These are phyloP conservation scores for Eupithecia inturbata DNA, from an alignment of 2,888 invertebrate genomes.

Conservation along the genomic window DNA sequence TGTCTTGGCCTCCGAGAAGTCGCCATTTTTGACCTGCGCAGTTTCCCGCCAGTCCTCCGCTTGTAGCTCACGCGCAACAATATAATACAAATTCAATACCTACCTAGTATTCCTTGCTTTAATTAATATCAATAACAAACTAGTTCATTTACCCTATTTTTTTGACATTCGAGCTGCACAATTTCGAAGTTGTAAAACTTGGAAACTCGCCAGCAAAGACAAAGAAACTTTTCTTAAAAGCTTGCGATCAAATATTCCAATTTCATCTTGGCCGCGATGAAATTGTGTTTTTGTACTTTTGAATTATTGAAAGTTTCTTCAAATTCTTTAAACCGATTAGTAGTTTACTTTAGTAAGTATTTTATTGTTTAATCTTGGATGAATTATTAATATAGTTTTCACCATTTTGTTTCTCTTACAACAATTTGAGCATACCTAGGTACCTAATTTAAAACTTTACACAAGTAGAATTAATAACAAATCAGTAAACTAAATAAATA, in stretches of 20 bases:
- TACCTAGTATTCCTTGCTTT: not conserved
- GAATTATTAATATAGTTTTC: not conserved
- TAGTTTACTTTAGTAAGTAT: not conserved
- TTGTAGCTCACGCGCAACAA: too few species aligned
- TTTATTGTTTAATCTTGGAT: not conserved
- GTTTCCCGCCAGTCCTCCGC: too few species aligned
- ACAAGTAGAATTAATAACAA: not conserved
- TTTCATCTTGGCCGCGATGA: conserved; percentile 37
- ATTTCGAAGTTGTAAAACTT: conserved; percentile 1
- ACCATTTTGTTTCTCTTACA: not conserved
- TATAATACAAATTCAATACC: not conserved
- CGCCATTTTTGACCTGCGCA: too few species aligned
- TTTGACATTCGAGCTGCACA: not conserved
- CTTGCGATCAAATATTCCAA: conserved; percentile 15
- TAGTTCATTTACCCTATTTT: not conserved
- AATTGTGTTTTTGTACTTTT: too few species aligned
- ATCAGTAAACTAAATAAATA: not conserved
- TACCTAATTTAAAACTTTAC: not conserved
- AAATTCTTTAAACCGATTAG: not conserved
- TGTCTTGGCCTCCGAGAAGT: too few species aligned
- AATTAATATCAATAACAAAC: not conserved
- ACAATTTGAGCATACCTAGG: not conserved
- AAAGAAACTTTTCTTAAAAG: conserved; percentile 9
- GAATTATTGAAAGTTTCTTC: not conserved
- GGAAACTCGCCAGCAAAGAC: not conserved